Evolutionary conservation across 2,113 vertebrate genomes (phyloP), one percentile per base, ranked within the genome.

Genomic region (Myocastor coypus): DNA sequence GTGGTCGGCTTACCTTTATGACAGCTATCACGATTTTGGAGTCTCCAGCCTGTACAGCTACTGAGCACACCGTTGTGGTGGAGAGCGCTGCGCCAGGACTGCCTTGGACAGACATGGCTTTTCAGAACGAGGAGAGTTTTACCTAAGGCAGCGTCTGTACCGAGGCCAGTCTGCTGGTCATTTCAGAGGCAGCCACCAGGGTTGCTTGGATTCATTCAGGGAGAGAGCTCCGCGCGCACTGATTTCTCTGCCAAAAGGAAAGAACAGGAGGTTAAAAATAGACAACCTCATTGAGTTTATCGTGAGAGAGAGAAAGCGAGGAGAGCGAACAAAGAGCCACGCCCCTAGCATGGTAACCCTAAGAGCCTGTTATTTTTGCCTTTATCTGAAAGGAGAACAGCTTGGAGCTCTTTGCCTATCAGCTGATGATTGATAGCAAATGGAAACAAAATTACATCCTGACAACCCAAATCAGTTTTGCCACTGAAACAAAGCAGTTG

Each of bases 191-290:
- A 85, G 89, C 85, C 95, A 96, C 89, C 46, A 20, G 94, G 93
- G 95, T 50, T 87, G 7, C 96, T 95, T 78, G 97, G 94, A 96
- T 97, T 96, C 98, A 98, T 98, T 98, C 98, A 98, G 98, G 50
- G 96, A 97, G 98, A 96, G 95, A 83, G 95, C 98, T 98, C 98
- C 66, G 97, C 98, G 98, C 95, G 90, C 97, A 98, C 98, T 94
- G 98, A 98, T 97, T 96, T 95, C 97, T 97, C 98, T 96, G 99
- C 98, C 98, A 98, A 98, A 98, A 98, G 98, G 96, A 98, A 98
- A 98, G 98, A 98, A 98, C 98, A 98, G 98, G 83, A 98, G 97
- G 98, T 98, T 99, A 99, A 99, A 99, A 99, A 99, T 99, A 99
- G 99, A 98, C 97, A 97, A 94, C 96, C 97, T 98, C 98, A 99